Evolutionary conservation across 2,888 invertebrate genomes (phyloP).

Genomic region (Agrochola lota): DNA sequence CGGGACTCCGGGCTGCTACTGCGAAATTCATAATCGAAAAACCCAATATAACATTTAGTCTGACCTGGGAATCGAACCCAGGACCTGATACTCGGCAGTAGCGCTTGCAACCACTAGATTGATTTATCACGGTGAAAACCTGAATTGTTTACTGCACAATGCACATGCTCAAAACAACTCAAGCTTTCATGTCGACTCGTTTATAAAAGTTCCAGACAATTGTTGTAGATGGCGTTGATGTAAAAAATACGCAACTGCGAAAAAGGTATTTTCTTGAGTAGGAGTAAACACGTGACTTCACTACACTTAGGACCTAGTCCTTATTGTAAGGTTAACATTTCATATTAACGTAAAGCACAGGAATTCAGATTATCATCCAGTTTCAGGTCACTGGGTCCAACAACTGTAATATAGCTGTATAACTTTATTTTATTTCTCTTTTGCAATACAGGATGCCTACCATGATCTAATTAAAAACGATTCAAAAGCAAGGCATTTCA

Average conservation of each 20-base stretch:
- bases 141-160: background rate
- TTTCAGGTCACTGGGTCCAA: background rate
- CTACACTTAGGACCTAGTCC: background rate
- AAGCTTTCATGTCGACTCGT: background rate
- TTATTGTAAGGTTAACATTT: background rate
- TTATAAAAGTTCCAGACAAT: constrained; percentile 8
- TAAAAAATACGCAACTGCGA: background rate
- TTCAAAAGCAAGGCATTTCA: too few relatives aligned
- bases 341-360: background rate
- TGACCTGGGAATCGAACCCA: background rate
- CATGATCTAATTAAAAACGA: too few relatives aligned
- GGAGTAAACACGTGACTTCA: background rate
- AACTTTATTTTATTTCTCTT: background rate
- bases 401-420: background rate
- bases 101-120: background rate
- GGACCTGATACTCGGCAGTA: background rate
- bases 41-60: background rate
- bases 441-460: too few relatives aligned
- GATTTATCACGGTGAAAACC: background rate
- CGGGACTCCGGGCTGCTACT: too few relatives aligned
- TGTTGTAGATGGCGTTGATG: constrained; percentile 42
- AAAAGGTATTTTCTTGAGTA: too few relatives aligned
- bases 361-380: background rate
- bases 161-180: constrained; percentile 7
- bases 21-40: background rate